Conservation (phyloP, 2,113 vertebrate genomes). For the Oceanodroma tethys region DNA sequence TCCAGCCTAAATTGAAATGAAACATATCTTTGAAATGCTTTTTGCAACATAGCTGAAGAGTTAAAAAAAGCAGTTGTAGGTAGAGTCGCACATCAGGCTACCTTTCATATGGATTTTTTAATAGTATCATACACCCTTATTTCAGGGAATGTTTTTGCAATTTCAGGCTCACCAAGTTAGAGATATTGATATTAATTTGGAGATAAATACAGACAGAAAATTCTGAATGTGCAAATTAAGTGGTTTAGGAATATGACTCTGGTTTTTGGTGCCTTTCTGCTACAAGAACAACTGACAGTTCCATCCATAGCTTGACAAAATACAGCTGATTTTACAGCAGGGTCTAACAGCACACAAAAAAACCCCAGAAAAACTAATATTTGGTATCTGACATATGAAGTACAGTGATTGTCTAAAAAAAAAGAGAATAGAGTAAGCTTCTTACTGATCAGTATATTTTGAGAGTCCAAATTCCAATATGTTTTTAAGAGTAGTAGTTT, state of each 20-base stretch:
- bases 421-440: background rate
- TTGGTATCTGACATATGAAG: background rate
- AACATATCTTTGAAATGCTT: background rate
- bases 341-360: background rate
- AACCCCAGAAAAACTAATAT: background rate
- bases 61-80: background rate
- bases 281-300: background rate
- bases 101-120: background rate
- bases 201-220: background rate
- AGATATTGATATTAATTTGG: background rate
- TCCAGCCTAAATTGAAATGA: slow-evolving; percentile 78
- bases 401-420: background rate
- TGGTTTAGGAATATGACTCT: background rate
- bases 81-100: background rate
- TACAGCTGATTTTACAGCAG: background rate
- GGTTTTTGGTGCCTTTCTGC: background rate
- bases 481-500: slow-evolving; percentile 75
- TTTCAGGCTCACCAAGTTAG: background rate
- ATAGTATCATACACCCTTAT: background rate
- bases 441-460: slow-evolving; percentile 83
- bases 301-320: background rate
- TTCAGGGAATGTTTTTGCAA: background rate
- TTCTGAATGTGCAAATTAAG: background rate
- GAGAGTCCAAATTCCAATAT: slow-evolving; percentile 84
- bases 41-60: background rate